Conservation (phyloP, 1,140 invertebrate genomes). For the Zaprionus tsacasi region DNA sequence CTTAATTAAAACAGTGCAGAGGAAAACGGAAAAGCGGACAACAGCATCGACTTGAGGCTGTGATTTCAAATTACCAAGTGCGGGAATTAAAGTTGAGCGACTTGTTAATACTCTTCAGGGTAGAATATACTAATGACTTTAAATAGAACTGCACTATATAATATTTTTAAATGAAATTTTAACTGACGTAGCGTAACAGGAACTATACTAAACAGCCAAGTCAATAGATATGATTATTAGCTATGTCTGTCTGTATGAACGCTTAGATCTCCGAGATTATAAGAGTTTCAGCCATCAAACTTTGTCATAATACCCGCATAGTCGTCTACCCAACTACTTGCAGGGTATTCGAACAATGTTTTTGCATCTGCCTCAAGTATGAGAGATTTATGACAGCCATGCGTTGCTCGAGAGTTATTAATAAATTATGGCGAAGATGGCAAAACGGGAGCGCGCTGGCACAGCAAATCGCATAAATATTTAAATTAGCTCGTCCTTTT, state of each 20-base stretch:
- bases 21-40: slow-evolving; percentile 27
- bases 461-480: slow-evolving; percentile 49
- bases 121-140: not conserved
- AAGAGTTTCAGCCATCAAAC: too few species aligned
- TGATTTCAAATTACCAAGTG: slow-evolving; percentile 68
- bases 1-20: slow-evolving; percentile 69
- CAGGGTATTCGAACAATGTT: slow-evolving; percentile 49
- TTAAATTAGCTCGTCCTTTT: slow-evolving; percentile 62
- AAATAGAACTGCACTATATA: too few species aligned
- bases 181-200: not conserved
- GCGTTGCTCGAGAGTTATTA: slow-evolving; percentile 63
- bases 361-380: slow-evolving; percentile 74
- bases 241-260: too few species aligned
- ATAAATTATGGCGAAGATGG: slow-evolving; percentile 59
- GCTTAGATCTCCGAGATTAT: too few species aligned
- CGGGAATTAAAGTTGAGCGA: not conserved
- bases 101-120: not conserved
- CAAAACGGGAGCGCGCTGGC: slow-evolving; percentile 24
- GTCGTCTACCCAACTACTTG: not conserved
- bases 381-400: slow-evolving; percentile 80
- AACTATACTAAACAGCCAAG: too few species aligned
- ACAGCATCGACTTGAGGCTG: slow-evolving; percentile 31
- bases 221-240: too few species aligned
- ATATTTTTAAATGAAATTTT: not conserved
- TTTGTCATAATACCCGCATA: not conserved